A percentile compares a stretch with the other conserved stretches of the same genome.
phyloP scores from a whole-genome alignment of 2,888 invertebrate species.

The Scrobipalpa costella region DNA sequence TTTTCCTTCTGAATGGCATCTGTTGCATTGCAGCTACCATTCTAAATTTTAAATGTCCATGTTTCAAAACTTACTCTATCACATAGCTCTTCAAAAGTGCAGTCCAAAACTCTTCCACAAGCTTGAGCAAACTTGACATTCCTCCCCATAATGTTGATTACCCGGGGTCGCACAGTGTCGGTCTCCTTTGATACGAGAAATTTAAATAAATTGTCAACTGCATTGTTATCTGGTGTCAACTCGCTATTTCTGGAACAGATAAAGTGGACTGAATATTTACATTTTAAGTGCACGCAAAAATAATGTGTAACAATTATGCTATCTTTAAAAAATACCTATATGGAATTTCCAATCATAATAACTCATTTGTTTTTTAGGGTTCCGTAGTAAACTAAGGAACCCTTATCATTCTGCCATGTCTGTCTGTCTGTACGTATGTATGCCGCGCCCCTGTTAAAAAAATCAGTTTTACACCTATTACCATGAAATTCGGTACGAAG shows the following conservation, averaged over 20 bases:
- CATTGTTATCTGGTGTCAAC: constrained; percentile 77
- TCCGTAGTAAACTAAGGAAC: too few species aligned
- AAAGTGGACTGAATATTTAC: constrained; percentile 6
- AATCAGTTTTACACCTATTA: too few species aligned
- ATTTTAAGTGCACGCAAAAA: neutral
- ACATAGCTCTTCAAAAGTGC: constrained; percentile 94
- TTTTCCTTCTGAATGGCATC: too few species aligned
- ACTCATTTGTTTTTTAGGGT: too few species aligned
- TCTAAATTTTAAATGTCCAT: too few species aligned
- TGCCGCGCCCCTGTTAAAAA: too few species aligned
- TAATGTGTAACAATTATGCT: neutral
- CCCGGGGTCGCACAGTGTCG: constrained; percentile 91
- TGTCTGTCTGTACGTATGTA: too few species aligned
- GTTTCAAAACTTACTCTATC: constrained; percentile 84
- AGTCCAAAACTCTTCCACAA: constrained; percentile 95
- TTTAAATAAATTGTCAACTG: constrained; percentile 92
- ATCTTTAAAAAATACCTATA: neutral
- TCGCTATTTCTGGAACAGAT: constrained; percentile 82
- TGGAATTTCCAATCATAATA: neutral
- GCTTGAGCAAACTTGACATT: constrained; percentile 93
- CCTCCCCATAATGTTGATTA: constrained; percentile 93
- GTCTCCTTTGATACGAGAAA: constrained; percentile 93
- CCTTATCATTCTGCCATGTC: too few species aligned
- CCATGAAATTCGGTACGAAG: too few species aligned
- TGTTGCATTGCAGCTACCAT: too few species aligned